phyloP scores from a whole-genome alignment of 2,113 vertebrate species.

The Agapornis roseicollis region DNA sequence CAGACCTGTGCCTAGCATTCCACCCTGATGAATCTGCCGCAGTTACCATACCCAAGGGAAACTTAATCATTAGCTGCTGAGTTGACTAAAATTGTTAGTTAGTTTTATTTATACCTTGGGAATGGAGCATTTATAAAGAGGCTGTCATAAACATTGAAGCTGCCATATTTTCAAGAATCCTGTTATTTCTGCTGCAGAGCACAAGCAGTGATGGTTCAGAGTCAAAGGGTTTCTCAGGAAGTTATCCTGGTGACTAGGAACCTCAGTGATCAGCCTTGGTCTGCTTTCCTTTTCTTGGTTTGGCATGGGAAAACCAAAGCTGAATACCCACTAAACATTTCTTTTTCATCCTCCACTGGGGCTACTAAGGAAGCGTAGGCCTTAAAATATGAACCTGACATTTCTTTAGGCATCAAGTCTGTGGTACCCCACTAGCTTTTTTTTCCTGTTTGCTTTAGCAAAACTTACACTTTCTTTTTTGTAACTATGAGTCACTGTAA shows the following conservation, averaged over 20 bases:
- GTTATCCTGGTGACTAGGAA: background rate
- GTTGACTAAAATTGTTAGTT: background rate
- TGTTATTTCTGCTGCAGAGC: background rate
- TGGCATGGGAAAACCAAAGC: background rate
- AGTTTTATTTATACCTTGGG: background rate
- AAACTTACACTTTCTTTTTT: background rate
- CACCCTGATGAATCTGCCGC: background rate
- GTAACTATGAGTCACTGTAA: background rate
- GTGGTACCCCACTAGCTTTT: fast-evolving
- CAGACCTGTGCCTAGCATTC: background rate
- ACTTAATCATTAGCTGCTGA: background rate
- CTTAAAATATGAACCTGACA: background rate
- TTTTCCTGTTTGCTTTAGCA: background rate
- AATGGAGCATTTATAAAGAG: background rate
- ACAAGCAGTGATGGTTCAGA: background rate
- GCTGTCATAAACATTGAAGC: background rate
- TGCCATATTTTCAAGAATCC: background rate
- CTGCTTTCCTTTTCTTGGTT: background rate
- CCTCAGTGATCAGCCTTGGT: background rate
- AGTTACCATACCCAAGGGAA: fast-evolving
- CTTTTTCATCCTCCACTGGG: background rate
- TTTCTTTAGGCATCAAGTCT: background rate
- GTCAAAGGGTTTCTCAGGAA: background rate
- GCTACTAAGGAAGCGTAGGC: fast-evolving
- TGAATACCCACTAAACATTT: background rate